Evolutionary conservation across 2,888 invertebrate genomes (phyloP), one percentile per base, ranked within the genome.

Genomic region (Auanema freiburgensis): DNA sequence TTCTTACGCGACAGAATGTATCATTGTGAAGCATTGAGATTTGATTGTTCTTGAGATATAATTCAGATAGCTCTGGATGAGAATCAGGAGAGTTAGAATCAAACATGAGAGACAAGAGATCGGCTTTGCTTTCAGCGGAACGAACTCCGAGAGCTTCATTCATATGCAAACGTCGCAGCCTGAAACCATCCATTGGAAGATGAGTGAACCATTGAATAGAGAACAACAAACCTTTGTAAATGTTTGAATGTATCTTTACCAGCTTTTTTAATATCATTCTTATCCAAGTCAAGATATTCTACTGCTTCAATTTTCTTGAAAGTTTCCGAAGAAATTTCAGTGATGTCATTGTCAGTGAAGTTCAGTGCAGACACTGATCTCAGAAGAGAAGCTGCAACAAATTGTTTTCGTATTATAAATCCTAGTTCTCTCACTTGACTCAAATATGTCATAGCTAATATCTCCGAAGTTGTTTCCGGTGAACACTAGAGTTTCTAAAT

Each of bases 1-100:
- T 5, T 41, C 25, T 25, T 12, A 60, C 60, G 54, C 55, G 53
- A 23, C 60, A 60, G 33, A 60, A 60, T n/a, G 60, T 60, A 40
- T 41, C 41, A 8, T 49, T 33, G 42, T 60, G 55, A 2, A 60
- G 11, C 5, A 18, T n/a, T 8, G 40, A 50, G n/a, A 60, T 14
- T 10, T 23, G 49, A 49, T 60, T 60, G 11, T 54, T 40, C 1
- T 40, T 40, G 8, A 60, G 18, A n/a, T n/a, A 16, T 11, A 60
- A 23, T 10, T 23, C 21, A 8, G 18, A 49, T 40, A 60, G 44
- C 11, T 60, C 60, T 12, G 25, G 24, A 4, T 54, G 60, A 44
- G 46, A 18, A 3, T 3, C 25, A 21, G 41, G 40, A 12, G 23
- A 33, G 2, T 16, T 14, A 18, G 52, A 10, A 5, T 60, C 60